Conservation (phyloP, 1,140 invertebrate species). For the Danaus plexippus region DNA sequence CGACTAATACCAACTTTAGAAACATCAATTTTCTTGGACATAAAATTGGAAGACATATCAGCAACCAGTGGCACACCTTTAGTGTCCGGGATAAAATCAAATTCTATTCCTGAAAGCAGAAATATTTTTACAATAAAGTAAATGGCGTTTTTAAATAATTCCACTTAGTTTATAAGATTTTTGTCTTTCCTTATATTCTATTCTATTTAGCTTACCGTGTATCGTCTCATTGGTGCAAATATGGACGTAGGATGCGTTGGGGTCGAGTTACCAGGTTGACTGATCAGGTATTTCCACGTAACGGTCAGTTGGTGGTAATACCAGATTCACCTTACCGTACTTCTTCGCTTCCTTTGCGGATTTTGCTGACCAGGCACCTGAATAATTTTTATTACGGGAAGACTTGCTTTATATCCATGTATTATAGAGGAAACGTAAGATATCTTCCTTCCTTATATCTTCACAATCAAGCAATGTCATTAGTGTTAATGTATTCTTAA, state of each 20-base stretch:
- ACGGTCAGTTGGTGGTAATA: slow-evolving; percentile 81
- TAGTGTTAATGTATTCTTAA: too few relatives aligned
- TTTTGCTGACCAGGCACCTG: slow-evolving; percentile 93
- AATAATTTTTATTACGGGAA: slow-evolving; percentile 27
- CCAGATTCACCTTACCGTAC: slow-evolving; percentile 93
- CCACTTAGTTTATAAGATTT: too few relatives aligned
- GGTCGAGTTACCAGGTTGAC: slow-evolving; percentile 87
- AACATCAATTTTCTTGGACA: slow-evolving; percentile 90
- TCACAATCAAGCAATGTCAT: too few relatives aligned
- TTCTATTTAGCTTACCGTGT: slow-evolving; percentile 78
- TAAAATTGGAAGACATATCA: slow-evolving; percentile 98
- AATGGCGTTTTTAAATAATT: too few relatives aligned
- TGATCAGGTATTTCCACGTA: slow-evolving; percentile 81
- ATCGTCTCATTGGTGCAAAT: slow-evolving; percentile 99
- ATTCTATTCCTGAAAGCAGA: slow-evolving; percentile 87
- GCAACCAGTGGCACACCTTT: slow-evolving; percentile 90
- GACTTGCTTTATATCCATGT: neutral
- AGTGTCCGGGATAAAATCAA: slow-evolving; percentile 87
- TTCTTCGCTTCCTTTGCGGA: slow-evolving; percentile 96
- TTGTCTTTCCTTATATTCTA: too few relatives aligned
- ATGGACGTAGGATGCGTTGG: slow-evolving; percentile 95
- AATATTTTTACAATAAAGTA: neutral
- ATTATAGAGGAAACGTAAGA: too few relatives aligned
- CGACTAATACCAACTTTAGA: slow-evolving; percentile 79
- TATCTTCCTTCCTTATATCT: too few relatives aligned